Conservation (phyloP, 2,113 vertebrate genomes). For the Trogon melanurus region DNA sequence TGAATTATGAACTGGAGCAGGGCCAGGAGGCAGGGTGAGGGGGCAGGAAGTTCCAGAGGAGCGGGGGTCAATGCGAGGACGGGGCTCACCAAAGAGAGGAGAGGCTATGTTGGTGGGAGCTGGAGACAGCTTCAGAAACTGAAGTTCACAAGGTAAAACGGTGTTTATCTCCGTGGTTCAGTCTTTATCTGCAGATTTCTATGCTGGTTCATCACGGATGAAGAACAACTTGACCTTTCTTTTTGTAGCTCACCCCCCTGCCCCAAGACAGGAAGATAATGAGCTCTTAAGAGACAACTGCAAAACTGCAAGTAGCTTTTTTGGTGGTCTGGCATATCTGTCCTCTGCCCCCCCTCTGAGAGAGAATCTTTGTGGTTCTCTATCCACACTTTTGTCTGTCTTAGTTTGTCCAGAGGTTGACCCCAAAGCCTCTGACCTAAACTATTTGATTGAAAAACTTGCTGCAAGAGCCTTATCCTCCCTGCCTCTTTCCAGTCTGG, state of each 20-base stretch:
- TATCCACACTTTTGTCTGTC: neutral
- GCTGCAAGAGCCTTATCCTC: neutral
- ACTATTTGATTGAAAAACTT: neutral
- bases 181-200: neutral
- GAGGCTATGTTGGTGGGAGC: neutral
- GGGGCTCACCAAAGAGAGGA: neutral
- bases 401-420: neutral
- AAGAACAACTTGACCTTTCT: neutral
- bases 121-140: neutral
- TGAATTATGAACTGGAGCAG: neutral
- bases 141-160: neutral
- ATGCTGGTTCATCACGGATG: neutral
- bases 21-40: neutral
- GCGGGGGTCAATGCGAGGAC: neutral
- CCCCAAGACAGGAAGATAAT: neutral
- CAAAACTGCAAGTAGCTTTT: neutral
- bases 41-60: neutral
- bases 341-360: neutral
- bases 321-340: neutral
- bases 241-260: rapidly evolving
- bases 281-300: neutral
- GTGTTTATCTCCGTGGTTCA: neutral
- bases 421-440: neutral
- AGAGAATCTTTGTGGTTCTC: neutral
- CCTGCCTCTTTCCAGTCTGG: rapidly evolving